Percentiles rank a stretch among this genome's conserved stretches.
Evolutionary conservation across 2,888 invertebrate species (phyloP).

Genomic region (Clivina fossor): DNA sequence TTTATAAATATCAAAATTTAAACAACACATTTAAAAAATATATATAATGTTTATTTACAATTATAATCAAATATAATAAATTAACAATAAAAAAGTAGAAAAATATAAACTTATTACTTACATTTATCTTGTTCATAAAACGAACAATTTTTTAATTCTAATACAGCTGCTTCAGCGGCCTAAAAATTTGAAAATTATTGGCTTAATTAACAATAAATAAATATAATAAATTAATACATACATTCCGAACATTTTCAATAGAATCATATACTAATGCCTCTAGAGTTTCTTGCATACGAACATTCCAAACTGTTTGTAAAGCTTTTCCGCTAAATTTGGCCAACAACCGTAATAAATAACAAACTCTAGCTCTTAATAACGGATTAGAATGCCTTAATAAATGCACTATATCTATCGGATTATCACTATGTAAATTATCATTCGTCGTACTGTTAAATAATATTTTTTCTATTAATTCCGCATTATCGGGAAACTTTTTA

Average conservation of each 20-base stretch:
- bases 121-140: conserved; percentile 49
- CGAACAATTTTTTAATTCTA: conserved; percentile 59
- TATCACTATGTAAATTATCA: conserved; percentile 36
- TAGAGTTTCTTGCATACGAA: conserved; percentile 60
- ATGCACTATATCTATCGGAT: conserved; percentile 57
- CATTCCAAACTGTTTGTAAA: conserved; percentile 65
- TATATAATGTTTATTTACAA: neutral
- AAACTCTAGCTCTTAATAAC: conserved; percentile 63
- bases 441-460: conserved; percentile 56
- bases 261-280: conserved; percentile 66
- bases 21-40: neutral
- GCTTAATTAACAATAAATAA: conserved; percentile 9
- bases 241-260: conserved; percentile 62
- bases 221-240: conserved; percentile 46
- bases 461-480: conserved; percentile 73
- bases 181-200: conserved; percentile 42
- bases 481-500: conserved; percentile 73
- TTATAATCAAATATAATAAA: neutral
- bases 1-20: conserved; percentile 1
- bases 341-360: conserved; percentile 70
- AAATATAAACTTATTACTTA: conserved; percentile 22
- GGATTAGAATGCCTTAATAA: conserved; percentile 63
- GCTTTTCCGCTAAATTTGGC: conserved; percentile 69
- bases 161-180: conserved; percentile 59
- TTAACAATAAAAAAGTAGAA: conserved; percentile 11